phyloP scores from a whole-genome alignment of 2,888 invertebrate genomes.

The Apodemia zela region DNA sequence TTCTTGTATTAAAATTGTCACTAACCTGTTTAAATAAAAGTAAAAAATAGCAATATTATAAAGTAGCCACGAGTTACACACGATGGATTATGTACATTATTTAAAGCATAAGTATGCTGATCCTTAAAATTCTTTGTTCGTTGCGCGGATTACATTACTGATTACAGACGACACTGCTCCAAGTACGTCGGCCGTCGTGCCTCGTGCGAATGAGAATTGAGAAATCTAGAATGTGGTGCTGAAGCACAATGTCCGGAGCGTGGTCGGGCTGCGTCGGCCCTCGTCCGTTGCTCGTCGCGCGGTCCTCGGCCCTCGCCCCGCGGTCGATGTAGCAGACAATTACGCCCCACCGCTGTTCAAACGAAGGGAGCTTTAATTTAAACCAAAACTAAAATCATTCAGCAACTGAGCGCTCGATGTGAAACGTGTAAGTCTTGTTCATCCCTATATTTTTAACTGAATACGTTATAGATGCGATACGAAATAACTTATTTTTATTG shows the following conservation, averaged over 20 bases:
- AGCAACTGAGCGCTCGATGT: background rate
- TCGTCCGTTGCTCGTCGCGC: background rate
- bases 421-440: background rate
- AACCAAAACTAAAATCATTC: background rate
- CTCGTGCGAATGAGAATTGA: background rate
- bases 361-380: background rate
- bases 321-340: slow-evolving; percentile 1
- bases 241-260: background rate
- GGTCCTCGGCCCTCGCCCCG: background rate
- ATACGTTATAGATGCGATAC: no score
- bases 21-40: slow-evolving; percentile 7
- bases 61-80: slow-evolving; percentile 7
- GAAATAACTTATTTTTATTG: no score
- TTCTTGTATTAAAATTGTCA: slow-evolving; percentile 9
- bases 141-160: background rate
- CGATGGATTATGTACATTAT: slow-evolving; percentile 11
- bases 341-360: background rate
- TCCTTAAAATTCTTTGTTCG: slow-evolving; percentile 6
- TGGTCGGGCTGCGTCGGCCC: background rate
- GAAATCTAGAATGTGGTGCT: background rate
- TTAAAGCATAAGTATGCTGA: background rate
- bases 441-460: no score
- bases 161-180: background rate
- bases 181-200: background rate
- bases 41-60: slow-evolving; percentile 10